Percentiles rank a stretch among this genome's conserved stretches.
Conservation (phyloP, 1,140 invertebrate genomes). For the Euglossa dilemma region DNA sequence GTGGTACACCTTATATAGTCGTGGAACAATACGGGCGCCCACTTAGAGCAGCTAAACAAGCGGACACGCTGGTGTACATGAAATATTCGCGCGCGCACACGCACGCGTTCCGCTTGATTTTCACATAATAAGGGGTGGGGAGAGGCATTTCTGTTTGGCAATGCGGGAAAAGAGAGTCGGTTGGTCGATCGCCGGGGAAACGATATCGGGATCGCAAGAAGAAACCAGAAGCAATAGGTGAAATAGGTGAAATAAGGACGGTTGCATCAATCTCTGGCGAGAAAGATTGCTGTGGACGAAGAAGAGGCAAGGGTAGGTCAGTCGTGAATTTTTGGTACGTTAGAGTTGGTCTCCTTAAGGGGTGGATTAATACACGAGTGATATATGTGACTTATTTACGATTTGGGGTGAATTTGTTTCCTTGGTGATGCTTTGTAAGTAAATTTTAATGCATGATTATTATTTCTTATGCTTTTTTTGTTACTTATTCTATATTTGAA, state of each 20-base stretch:
- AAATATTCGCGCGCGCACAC: conserved; percentile 34
- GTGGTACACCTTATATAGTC: conserved; percentile 75
- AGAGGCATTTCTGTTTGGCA: conserved; percentile 49
- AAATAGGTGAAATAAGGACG: conserved; percentile 14
- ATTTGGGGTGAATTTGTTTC: not conserved
- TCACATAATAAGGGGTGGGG: conserved; percentile 53
- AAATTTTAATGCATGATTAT: too few relatives aligned
- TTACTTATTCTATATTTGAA: too few relatives aligned
- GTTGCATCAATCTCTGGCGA: conserved; percentile 47
- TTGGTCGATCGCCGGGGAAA: conserved; percentile 7
- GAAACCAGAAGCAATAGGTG: conserved; percentile 9
- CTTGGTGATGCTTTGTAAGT: too few relatives aligned
- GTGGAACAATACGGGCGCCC: conserved; percentile 66
- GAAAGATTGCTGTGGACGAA: not conserved
- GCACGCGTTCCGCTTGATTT: conserved; percentile 53
- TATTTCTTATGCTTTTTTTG: not conserved
- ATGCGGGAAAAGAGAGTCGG: conserved; percentile 14
- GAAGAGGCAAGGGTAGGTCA: not conserved
- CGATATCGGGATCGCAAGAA: conserved; percentile 1
- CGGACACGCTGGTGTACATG: conserved; percentile 24
- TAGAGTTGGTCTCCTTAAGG: not conserved
- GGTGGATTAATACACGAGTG: too few relatives aligned
- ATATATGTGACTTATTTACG: too few relatives aligned
- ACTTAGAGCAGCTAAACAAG: conserved; percentile 40
- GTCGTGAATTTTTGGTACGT: not conserved